Conservation (phyloP, 2,797 vertebrate genomes). For the Neosilurus hyrtlii region DNA sequence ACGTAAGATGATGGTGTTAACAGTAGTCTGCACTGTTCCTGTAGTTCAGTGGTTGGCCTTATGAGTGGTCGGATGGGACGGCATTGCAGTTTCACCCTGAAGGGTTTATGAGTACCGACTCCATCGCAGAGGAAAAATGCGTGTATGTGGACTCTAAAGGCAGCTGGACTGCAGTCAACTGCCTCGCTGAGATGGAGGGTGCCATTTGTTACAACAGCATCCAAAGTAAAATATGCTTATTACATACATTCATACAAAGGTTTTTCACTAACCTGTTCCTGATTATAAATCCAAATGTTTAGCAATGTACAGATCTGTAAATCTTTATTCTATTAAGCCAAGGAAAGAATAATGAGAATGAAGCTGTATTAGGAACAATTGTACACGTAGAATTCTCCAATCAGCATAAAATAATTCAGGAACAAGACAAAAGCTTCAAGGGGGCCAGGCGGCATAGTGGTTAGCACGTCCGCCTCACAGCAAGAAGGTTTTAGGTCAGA, state of each 20-base stretch:
- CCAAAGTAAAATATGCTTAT: conserved; percentile 60
- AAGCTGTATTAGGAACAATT: background rate
- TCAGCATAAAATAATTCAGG: background rate
- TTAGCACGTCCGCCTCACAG: no score
- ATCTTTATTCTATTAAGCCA: background rate
- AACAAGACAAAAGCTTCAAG: background rate
- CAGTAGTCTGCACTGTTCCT: background rate
- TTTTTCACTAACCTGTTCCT: background rate
- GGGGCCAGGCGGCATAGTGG: background rate
- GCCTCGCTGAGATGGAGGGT: conserved; percentile 73
- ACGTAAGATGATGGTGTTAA: background rate
- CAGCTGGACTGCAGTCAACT: conserved; percentile 76
- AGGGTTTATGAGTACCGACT: conserved; percentile 58
- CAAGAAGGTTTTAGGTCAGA: no score
- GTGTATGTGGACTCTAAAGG: conserved; percentile 77
- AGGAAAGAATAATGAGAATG: background rate
- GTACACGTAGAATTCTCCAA: background rate
- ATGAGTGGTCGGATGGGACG: conserved; percentile 93
- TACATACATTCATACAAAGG: background rate
- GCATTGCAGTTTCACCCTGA: conserved; percentile 66
- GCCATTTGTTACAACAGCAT: conserved; percentile 85
- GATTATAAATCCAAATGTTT: background rate
- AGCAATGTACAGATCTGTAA: background rate
- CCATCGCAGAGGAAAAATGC: conserved; percentile 72
- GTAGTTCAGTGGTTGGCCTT: conserved; percentile 73